These are phyloP conservation scores for Lacanobia oleracea DNA, from an alignment of 2,888 invertebrate genomes.

Conservation along the genomic window DNA sequence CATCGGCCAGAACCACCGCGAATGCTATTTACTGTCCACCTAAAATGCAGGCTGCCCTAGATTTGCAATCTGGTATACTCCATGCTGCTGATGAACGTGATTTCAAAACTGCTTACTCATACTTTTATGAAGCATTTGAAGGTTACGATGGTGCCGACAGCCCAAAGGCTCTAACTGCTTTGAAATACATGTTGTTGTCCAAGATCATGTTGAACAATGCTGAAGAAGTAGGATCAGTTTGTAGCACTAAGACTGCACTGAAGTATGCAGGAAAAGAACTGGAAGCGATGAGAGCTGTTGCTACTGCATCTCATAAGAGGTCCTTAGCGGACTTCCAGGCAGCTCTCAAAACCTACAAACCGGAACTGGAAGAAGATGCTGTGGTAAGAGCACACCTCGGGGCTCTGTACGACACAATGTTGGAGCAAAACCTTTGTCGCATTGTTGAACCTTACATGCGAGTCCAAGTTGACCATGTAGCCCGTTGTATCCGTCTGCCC, in stretches of 20 bases:
- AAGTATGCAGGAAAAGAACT: constrained; percentile 99
- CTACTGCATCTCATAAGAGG: constrained; percentile 98
- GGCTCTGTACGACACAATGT: constrained; percentile 99
- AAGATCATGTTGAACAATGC: constrained; percentile 99
- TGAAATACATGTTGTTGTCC: constrained; percentile 99
- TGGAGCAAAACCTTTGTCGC: constrained; percentile 99
- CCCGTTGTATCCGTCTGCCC: constrained; percentile 96
- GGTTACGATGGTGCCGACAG: constrained; percentile 99
- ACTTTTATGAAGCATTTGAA: constrained; percentile 99
- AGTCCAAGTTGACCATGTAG: constrained; percentile 98
- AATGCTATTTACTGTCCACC: constrained; percentile 99
- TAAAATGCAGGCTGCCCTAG: constrained; percentile 99
- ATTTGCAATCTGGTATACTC: constrained; percentile 99
- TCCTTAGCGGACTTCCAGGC: constrained; percentile 99
- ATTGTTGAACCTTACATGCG: constrained; percentile 99
- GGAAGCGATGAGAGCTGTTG: constrained; percentile 99
- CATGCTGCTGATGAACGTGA: constrained; percentile 99
- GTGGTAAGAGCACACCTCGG: constrained; percentile 99
- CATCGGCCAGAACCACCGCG: constrained; percentile 99
- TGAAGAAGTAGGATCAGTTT: constrained; percentile 98
- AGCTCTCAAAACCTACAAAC: constrained; percentile 96
- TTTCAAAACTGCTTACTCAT: constrained; percentile 99
- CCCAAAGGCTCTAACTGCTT: constrained; percentile 97
- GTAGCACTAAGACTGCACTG: constrained; percentile 98
- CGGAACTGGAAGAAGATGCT: constrained; percentile 98